Percentiles rank a stretch among this genome's conserved stretches.
These are phyloP conservation scores for Parelbella ahira DNA, from an alignment of 2,888 invertebrate genomes.

Conservation along the genomic window DNA sequence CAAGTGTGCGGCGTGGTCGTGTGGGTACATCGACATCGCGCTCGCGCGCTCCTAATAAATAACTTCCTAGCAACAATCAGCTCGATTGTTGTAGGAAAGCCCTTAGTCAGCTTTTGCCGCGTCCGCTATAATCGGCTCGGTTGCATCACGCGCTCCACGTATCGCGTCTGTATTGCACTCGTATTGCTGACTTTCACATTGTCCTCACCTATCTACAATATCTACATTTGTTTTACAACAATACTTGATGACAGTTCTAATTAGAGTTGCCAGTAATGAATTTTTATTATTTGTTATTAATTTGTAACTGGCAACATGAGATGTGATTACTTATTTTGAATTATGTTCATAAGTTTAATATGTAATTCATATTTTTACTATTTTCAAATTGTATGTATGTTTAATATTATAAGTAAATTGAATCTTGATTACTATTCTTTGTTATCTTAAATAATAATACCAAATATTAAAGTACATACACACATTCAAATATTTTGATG, in stretches of 20 bases:
- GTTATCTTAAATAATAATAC: too few species aligned
- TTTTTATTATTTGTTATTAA: slow-evolving; percentile 24
- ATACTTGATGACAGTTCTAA: slow-evolving; percentile 36
- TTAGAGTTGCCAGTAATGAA: slow-evolving; percentile 44
- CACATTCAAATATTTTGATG: too few species aligned
- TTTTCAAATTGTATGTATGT: too few species aligned
- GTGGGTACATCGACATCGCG: too few species aligned
- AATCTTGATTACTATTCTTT: too few species aligned
- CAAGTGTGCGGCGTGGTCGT: slow-evolving; percentile 46
- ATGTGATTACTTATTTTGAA: too few species aligned
- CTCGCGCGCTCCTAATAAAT: slow-evolving; percentile 27
- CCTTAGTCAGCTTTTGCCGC: slow-evolving; percentile 8
- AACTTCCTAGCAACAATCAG: slow-evolving; percentile 20
- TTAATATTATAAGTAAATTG: too few species aligned
- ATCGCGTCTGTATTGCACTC: slow-evolving; percentile 41
- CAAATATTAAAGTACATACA: too few species aligned
- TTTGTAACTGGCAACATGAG: slow-evolving; percentile 45
- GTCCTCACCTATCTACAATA: slow-evolving; percentile 24
- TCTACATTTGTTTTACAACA: slow-evolving; percentile 22
- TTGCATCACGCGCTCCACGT: slow-evolving; percentile 25
- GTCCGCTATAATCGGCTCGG: slow-evolving; percentile 12
- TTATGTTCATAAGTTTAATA: too few species aligned
- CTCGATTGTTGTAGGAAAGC: slow-evolving; percentile 7
- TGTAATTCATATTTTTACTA: too few species aligned
- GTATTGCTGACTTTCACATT: slow-evolving; percentile 58